Conservation (phyloP, 2,113 vertebrate genomes). For the Gymnarchus niloticus region DNA sequence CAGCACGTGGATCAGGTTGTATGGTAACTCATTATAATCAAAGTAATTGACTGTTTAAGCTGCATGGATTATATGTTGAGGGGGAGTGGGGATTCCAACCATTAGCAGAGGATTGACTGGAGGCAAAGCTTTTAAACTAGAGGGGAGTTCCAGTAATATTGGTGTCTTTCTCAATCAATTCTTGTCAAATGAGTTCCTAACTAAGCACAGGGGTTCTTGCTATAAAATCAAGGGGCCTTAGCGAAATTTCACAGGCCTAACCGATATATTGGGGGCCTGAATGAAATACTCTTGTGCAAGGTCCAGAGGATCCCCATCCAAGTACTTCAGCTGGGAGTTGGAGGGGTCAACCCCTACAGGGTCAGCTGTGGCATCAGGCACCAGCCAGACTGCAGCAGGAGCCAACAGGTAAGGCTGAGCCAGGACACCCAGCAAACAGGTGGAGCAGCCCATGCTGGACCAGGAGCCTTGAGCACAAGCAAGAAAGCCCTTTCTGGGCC, state of each 20-base stretch:
- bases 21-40: constrained; percentile 10
- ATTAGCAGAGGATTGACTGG: constrained; percentile 1
- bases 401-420: too few species aligned
- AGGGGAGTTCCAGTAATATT: not conserved
- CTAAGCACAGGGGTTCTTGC: not conserved
- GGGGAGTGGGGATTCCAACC: not conserved
- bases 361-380: too few species aligned
- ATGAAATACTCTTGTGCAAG: not conserved
- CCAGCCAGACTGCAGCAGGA: too few species aligned
- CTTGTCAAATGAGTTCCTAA: not conserved
- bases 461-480: too few species aligned
- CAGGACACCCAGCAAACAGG: too few species aligned
- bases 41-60: not conserved
- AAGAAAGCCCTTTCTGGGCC: too few species aligned
- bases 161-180: not conserved
- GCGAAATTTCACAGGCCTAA: not conserved
- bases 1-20: constrained; percentile 10
- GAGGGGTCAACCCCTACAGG: too few species aligned
- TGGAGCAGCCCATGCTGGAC: too few species aligned
- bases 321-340: too few species aligned
- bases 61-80: not conserved
- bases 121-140: not conserved
- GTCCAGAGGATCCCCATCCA: too few species aligned
- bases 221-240: not conserved
- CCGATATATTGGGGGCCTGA: not conserved